Evolutionary conservation across 2,113 vertebrate species (phyloP).

Genomic region (Ancistrus triradiatus): DNA sequence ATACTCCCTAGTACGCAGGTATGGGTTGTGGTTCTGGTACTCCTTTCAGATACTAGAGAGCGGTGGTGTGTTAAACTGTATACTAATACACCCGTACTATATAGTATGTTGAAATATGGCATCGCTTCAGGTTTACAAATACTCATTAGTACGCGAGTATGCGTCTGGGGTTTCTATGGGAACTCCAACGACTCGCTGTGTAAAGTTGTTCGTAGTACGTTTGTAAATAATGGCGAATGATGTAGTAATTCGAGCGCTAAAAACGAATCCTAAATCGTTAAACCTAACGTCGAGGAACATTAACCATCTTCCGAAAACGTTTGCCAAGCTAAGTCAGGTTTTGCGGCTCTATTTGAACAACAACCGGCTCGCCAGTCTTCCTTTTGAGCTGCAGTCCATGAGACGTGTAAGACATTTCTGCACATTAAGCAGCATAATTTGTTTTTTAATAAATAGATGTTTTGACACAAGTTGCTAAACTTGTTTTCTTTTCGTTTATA

Average conservation of each 20-base stretch:
- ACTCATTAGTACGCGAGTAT: neutral
- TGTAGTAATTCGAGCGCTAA: constrained; percentile 50
- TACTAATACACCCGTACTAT: neutral
- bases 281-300: constrained; percentile 54
- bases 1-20: too few species aligned
- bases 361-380: constrained; percentile 56
- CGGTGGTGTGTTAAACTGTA: neutral
- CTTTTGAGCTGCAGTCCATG: constrained; percentile 52
- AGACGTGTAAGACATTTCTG: constrained; percentile 53
- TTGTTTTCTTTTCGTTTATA: too few species aligned
- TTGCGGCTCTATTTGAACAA: constrained; percentile 56
- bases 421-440: too few species aligned
- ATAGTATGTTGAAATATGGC: neutral
- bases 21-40: too few species aligned
- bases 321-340: constrained; percentile 51
- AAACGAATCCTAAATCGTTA: constrained; percentile 46
- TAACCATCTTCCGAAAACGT: constrained; percentile 39
- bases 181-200: constrained; percentile 13
- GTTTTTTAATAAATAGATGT: too few species aligned
- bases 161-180: constrained; percentile 33
- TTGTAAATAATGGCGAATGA: constrained; percentile 50
- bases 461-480: too few species aligned
- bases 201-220: neutral
- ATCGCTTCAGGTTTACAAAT: neutral
- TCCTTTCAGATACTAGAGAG: constrained; percentile 32